Conservation (phyloP, 2,888 invertebrate species). For the Meta bourneti region DNA sequence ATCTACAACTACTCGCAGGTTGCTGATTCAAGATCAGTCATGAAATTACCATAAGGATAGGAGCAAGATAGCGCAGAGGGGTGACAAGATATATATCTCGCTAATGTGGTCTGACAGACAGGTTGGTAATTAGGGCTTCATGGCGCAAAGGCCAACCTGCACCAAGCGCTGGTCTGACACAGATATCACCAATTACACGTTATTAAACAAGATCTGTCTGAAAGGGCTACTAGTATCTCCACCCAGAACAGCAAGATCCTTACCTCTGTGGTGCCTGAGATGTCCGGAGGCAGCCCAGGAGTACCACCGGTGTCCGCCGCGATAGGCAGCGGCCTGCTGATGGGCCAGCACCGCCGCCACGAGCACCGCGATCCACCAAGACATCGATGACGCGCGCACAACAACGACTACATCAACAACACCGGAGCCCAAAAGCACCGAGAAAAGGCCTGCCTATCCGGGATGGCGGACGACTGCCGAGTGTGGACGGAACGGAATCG, state of each 20-base stretch:
- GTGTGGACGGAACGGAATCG: background rate
- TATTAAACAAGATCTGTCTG: too few species aligned
- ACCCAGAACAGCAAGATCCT: background rate
- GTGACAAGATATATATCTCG: too few species aligned
- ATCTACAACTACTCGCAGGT: too few species aligned
- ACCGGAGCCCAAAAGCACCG: slow-evolving; percentile 1
- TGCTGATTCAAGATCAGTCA: too few species aligned
- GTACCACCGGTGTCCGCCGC: slow-evolving; percentile 71
- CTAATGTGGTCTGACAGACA: too few species aligned
- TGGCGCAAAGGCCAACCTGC: too few species aligned
- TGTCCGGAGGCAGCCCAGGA: slow-evolving; percentile 74
- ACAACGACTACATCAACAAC: slow-evolving; percentile 12
- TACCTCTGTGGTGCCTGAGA: slow-evolving; percentile 74
- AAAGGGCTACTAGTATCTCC: too few species aligned
- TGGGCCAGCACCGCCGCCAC: background rate
- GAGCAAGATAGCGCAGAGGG: too few species aligned
- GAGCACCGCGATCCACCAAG: background rate
- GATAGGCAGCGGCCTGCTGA: background rate
- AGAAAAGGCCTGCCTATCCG: slow-evolving; percentile 10
- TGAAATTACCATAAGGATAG: too few species aligned
- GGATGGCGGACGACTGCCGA: slow-evolving; percentile 34
- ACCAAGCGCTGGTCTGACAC: too few species aligned
- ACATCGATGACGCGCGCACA: slow-evolving; percentile 16
- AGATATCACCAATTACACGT: too few species aligned
- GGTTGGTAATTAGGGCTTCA: too few species aligned